These are phyloP conservation scores for Baryphthengus martii DNA, from an alignment of 2,113 vertebrate genomes.

Conservation along the genomic window DNA sequence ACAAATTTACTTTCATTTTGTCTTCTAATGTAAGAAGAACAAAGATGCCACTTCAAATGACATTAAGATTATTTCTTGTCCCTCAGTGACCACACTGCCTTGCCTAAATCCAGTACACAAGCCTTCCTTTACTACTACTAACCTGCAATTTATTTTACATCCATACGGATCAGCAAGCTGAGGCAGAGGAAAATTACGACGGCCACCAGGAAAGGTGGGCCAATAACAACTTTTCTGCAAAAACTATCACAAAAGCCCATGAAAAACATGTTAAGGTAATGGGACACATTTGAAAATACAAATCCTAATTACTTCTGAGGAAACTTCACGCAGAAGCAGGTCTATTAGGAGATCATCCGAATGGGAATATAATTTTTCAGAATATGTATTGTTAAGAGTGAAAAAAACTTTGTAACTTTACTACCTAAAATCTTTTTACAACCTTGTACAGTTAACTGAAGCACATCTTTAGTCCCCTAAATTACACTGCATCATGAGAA, in stretches of 20 bases:
- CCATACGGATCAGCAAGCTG: neutral
- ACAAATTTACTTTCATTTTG: conserved; percentile 58
- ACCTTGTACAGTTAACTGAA: neutral
- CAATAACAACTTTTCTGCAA: neutral
- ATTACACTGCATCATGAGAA: neutral
- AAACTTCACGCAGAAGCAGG: neutral
- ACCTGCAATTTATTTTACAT: neutral
- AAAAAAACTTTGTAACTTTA: neutral
- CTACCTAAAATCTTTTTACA: neutral
- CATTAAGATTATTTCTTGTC: neutral
- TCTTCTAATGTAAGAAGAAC: neutral
- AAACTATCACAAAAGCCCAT: neutral
- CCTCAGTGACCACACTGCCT: neutral
- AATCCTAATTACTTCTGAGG: neutral
- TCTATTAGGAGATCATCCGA: neutral
- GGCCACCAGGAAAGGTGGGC: neutral
- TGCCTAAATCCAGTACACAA: neutral
- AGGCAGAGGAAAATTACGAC: neutral
- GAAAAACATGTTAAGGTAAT: neutral
- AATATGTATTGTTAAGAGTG: neutral
- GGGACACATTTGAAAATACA: neutral
- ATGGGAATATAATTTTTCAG: neutral
- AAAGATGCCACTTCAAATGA: neutral
- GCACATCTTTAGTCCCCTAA: neutral
- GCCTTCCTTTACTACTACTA: neutral